These are phyloP conservation scores for Acromyrmex heyeri DNA, from an alignment of 1,140 invertebrate genomes.

Conservation along the genomic window DNA sequence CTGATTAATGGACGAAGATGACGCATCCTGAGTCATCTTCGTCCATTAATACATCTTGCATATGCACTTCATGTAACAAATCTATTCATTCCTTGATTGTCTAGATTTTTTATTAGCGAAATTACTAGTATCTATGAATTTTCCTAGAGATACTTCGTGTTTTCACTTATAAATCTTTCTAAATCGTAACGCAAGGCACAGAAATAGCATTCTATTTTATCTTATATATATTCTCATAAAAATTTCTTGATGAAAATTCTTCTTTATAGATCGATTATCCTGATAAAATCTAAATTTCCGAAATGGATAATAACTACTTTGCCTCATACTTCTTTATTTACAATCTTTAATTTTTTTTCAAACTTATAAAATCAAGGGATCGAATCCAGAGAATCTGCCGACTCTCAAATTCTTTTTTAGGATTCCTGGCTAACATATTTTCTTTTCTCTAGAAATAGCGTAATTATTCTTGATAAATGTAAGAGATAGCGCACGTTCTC, in stretches of 20 bases:
- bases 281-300: background rate
- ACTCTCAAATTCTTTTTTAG: background rate
- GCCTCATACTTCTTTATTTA: background rate
- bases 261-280: background rate
- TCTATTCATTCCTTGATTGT: background rate
- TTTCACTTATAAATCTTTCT: background rate
- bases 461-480: background rate
- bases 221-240: background rate
- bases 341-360: background rate
- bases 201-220: background rate
- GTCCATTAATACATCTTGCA: constrained; percentile 46
- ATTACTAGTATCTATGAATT: background rate
- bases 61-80: background rate
- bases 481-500: background rate
- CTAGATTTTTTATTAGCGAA: background rate
- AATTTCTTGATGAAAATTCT: background rate
- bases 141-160: background rate
- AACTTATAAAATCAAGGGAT: background rate
- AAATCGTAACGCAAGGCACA: background rate
- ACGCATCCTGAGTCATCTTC: constrained; percentile 42
- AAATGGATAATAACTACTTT: background rate
- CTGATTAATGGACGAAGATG: background rate
- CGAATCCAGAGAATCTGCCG: background rate
- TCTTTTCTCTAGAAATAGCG: background rate
- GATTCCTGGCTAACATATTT: background rate